A percentile compares a stretch with the other conserved stretches of the same genome.
phyloP scores from a whole-genome alignment of 2,888 invertebrate genomes.

The Entomobrya multifasciata region DNA sequence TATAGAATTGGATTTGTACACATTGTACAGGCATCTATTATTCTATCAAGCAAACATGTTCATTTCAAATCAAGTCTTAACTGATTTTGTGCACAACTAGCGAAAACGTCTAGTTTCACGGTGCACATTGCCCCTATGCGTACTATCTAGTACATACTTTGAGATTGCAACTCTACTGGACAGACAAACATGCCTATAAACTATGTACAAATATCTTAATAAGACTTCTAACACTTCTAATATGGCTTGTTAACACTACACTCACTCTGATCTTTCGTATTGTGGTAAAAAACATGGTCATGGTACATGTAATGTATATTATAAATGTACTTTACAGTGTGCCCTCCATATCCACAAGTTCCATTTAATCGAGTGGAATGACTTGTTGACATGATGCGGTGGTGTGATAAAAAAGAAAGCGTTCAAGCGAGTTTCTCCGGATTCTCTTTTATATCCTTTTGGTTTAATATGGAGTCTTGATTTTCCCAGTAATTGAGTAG shows the following conservation, averaged over 20 bases:
- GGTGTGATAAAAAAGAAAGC: constrained; percentile 10
- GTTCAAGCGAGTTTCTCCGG: not conserved
- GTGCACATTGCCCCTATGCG: not conserved
- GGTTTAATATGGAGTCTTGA: not conserved
- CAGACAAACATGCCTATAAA: no score
- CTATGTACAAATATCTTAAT: not conserved
- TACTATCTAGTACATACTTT: no score
- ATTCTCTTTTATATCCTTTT: not conserved
- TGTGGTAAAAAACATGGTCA: no score
- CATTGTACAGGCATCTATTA: no score
- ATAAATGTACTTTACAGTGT: no score
- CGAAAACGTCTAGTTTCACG: not conserved
- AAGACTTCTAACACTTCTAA: no score
- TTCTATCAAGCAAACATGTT: no score
- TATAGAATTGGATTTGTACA: no score
- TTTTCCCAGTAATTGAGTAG: constrained; percentile 31
- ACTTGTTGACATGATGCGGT: constrained; percentile 47
- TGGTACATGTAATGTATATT: no score
- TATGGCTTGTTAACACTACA: no score
- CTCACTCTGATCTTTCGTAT: not conserved
- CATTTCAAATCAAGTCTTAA: no score
- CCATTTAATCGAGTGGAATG: constrained; percentile 29
- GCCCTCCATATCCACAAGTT: not conserved
- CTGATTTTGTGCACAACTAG: not conserved
- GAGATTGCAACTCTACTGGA: no score